Base-by-base conservation (phyloP, 1,140 invertebrate genomes). In the Euura saliciscinereae region DNA sequence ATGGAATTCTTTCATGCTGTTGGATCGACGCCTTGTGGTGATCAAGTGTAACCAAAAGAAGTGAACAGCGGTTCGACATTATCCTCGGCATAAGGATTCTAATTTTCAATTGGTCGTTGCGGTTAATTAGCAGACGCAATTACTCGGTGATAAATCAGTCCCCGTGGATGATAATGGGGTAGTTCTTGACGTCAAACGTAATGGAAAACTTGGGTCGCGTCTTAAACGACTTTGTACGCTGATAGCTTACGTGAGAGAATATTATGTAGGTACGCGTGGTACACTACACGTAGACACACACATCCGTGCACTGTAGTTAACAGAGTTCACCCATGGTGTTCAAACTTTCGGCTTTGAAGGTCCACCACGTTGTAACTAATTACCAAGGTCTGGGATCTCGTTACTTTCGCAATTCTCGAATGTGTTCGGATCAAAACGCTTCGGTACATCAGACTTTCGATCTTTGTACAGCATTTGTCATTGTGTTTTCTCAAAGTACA, bases 131-230 rank as follows among this genome's bases (percentile, higher is more conserved):
- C 13, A n/a, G 13, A 8, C 13, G 51, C 6, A n/a, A 59, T 59
- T 59, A 59, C 51, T 59, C 6, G 51, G 51, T n/a, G 51, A 59
- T 59, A 59, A n/a, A n/a, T 59, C 51, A 59, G 13, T 3, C 6
- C 51, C 51, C 13, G 10, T 6, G 51, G 10, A 59, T 11, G 10
- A 59, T 59, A 59, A 59, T 59, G 6, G 51, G 51, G 6, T 5
- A 59, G 51, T 59, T 59, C 51, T 59, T 59, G 51, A n/a, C 13
- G 51, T 59, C 51, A 8, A n/a, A 59, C 13, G 51, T 59, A 59
- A 59, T 59, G 51, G 51, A 59, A 59, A 59, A 59, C 51, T 59
- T 59, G 51, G 51, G 51, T 59, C 51, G 6, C 51, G 51, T n/a
- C 5, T 59, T 6, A n/a, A 59, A n/a, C 13, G 51, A 59, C 51